Percentiles rank a stretch among this genome's conserved stretches.
Conservation (phyloP, 2,113 vertebrate genomes). For the Notothenia rossii region DNA sequence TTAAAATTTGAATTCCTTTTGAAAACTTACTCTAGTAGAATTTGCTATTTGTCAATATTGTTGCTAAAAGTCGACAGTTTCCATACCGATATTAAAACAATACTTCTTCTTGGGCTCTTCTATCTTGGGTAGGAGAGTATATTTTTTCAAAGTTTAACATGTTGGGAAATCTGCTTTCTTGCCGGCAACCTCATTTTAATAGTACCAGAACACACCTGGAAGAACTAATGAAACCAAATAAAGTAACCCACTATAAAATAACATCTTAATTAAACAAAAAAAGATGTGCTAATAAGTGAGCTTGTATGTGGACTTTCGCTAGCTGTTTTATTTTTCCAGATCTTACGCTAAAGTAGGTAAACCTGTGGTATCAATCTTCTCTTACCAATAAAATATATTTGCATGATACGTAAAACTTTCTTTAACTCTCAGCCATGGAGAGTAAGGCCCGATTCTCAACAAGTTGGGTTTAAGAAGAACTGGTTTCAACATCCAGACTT, state of each 20-base stretch:
- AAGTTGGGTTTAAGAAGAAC: not conserved
- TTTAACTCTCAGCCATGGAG: not conserved
- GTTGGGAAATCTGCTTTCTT: not conserved
- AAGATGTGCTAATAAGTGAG: not conserved
- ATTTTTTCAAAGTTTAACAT: no score
- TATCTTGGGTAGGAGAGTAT: not conserved
- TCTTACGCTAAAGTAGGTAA: not conserved
- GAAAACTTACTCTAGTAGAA: not conserved
- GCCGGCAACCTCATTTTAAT: not conserved
- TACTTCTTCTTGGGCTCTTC: not conserved
- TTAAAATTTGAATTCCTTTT: not conserved
- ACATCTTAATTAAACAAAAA: not conserved
- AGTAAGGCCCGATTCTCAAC: no score
- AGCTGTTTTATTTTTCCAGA: not conserved
- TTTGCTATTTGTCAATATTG: no score
- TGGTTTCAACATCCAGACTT: not conserved
- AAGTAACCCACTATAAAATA: no score
- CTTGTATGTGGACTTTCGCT: not conserved
- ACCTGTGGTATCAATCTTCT: not conserved
- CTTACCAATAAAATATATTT: not conserved
- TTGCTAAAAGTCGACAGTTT: no score
- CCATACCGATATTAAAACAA: not conserved
- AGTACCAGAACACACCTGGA: not conserved
- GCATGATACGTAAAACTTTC: not conserved
- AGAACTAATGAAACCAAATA: not conserved